Evolutionary conservation across 1,140 invertebrate genomes (phyloP), one percentile per base, ranked within the genome.

Genomic region (Acromyrmex heyeri): DNA sequence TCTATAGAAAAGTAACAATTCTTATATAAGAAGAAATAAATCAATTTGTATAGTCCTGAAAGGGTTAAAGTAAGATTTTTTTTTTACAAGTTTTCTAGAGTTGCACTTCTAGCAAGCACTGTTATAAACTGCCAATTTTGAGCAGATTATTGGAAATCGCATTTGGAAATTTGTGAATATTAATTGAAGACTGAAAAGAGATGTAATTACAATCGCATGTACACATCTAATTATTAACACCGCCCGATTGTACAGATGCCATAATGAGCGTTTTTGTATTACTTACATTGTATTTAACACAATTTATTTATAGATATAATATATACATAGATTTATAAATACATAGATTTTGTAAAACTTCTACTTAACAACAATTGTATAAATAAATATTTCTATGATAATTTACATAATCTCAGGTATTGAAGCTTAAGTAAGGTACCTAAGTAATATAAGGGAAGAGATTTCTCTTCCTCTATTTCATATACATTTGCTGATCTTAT

Each of bases 331-430:
- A 48, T 16, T 14, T 83, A 62, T 18, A 34, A 34, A 78, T 79
- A 81, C 34, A 81, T 81, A 83, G 78, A 83, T 83, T 90, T 73
- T 76, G 44, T 83, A 88, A 77, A 86, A 86, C 69, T 75, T 87
- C 62, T 89, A 88, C 10, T 50, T 81, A 89, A 87, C 50, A 87
- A 61, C 38, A 78, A 82, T 81, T 87, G 75, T 48, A 86, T 85
- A 90, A 90, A 90, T 91, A 88, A 87, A 87, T 91, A 88, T 73
- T 86, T 88, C 75, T 61, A 83, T 79, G 75, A 89, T 57, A 88
- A 78, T 79, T 69, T 77, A 70, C 64, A 87, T 44, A 79, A 50
- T 77, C 30, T 79, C 44, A 79, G 78, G 75, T 21, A 79, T 88
- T 50, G 27, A 34, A 86, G 59, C 8, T 44, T 73, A 73, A 83